Conservation (phyloP, 1,140 invertebrate species). For the Notospermus geniculatus region DNA sequence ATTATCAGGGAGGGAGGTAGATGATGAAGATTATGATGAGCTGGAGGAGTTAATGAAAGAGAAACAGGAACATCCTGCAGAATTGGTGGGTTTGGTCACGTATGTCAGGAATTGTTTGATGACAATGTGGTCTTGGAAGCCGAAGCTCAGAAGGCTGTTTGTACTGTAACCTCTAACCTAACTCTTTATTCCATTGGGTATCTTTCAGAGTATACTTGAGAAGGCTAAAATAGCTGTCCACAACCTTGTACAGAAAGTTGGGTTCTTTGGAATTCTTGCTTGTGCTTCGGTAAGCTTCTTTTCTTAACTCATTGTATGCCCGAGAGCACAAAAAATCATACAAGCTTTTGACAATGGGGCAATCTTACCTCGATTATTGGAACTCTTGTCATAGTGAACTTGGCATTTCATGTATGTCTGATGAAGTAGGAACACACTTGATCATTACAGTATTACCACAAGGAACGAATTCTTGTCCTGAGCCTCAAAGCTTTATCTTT, state of each 20-base stretch:
- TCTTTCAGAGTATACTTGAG: slow-evolving; percentile 66
- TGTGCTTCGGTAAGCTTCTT: slow-evolving; percentile 83
- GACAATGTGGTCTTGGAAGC: no score
- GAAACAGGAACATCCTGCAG: slow-evolving; percentile 44
- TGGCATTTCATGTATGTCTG: slow-evolving; percentile 10
- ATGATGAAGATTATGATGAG: slow-evolving; percentile 64
- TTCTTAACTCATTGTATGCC: slow-evolving; percentile 16
- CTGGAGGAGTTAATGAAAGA: slow-evolving; percentile 52
- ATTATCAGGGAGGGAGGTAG: slow-evolving; percentile 70
- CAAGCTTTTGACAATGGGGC: no score
- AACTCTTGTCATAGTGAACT: slow-evolving; percentile 6
- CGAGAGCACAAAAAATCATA: no score
- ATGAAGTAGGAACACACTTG: no score
- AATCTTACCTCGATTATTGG: background rate
- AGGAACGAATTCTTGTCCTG: no score
- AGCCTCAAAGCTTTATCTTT: background rate
- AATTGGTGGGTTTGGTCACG: slow-evolving; percentile 32
- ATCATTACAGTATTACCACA: no score
- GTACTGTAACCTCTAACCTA: no score
- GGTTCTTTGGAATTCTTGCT: slow-evolving; percentile 95
- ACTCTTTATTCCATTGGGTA: slow-evolving; percentile 23
- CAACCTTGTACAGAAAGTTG: slow-evolving; percentile 89
- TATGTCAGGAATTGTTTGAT: no score
- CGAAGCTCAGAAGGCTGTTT: no score
- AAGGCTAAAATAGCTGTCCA: slow-evolving; percentile 84